phyloP scores from a whole-genome alignment of 2,888 invertebrate species.

The Melinaea menophilus region DNA sequence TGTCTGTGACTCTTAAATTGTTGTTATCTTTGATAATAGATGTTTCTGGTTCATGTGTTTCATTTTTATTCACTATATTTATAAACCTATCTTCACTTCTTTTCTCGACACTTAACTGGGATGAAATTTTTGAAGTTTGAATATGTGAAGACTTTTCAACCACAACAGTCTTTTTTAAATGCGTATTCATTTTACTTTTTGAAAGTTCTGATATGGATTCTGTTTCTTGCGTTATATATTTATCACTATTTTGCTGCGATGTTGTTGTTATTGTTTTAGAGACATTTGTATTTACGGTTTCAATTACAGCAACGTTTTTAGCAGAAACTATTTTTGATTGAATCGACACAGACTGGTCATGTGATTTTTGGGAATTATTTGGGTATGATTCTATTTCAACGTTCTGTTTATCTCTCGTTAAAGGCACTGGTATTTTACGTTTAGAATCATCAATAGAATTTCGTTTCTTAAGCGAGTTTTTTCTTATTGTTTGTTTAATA shows the following conservation, averaged over 20 bases:
- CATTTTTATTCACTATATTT: background rate
- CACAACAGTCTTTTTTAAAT: background rate
- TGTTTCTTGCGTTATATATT: background rate
- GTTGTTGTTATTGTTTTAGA: slow-evolving; percentile 7
- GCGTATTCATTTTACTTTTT: slow-evolving; percentile 11
- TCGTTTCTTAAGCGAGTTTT: slow-evolving; percentile 29
- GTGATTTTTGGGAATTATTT: background rate
- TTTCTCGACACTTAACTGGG: background rate
- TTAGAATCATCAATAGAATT: slow-evolving; percentile 28
- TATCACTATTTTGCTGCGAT: slow-evolving; percentile 6
- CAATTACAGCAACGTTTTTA: background rate
- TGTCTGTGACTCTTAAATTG: background rate
- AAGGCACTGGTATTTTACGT: slow-evolving; percentile 14
- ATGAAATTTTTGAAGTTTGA: background rate
- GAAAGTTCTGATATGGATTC: slow-evolving; percentile 8
- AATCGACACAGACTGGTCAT: background rate
- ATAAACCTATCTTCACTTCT: background rate
- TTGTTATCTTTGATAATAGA: background rate
- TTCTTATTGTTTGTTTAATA: slow-evolving; percentile 25
- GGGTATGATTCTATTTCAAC: background rate
- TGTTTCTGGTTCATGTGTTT: background rate
- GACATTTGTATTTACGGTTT: slow-evolving; percentile 9
- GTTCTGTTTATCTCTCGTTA: slow-evolving; percentile 7
- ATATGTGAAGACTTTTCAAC: background rate
- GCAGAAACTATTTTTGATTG: background rate